Evolutionary conservation across 1,140 invertebrate genomes (phyloP), one percentile per base, ranked within the genome.

Genomic region (Mactra quadrangularis): DNA sequence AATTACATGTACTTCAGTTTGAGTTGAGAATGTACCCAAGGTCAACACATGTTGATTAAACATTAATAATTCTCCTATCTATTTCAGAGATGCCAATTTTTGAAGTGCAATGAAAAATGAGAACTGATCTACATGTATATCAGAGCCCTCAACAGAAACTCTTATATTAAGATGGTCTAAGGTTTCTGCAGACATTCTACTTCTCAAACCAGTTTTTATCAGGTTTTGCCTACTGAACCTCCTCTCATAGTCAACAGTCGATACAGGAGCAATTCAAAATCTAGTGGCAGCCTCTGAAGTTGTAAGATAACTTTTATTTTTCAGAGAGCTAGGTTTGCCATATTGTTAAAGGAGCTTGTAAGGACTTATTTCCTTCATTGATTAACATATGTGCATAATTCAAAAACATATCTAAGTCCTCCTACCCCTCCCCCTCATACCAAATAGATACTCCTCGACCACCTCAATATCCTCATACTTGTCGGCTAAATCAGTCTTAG

Each of bases 161-260:
- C n/a, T n/a, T n/a, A n/a, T n/a, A n/a, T n/a, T 59, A 3, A 59
- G 55, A 13, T 59, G 6, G 27, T 59, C 55, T 7, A 59, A 7
- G 22, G 25, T 6, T 27, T 59, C 9, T 59, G 55, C 6, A 3
- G 27, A 3, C 11, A 66, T n/a, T 22, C 62, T 27, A 47, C 41
- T 66, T 27, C 64, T 41, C 19, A 33, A 15, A 9, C n/a, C n/a
- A 9, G 64, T 68, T 47, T 68, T 68, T n/a, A 68, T 68, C 22
- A 68, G 35, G 38, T 68, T 68, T 15, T 68, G 64, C 27, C 29
- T 68, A 13, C 64, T 66, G 35, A 66, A 66, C 17, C 62, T 33
- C 7, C 45, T n/a, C 25, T 68, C 64, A 45, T 38, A 68, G 45
- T 68, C 7, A 15, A 47, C 64, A 0, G 33, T 45, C 3, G 38